Percentiles rank a stretch among this genome's conserved stretches.
These are phyloP conservation scores for Rousettus leschenaultii DNA, from an alignment of 2,113 vertebrate species.

Conservation along the genomic window DNA sequence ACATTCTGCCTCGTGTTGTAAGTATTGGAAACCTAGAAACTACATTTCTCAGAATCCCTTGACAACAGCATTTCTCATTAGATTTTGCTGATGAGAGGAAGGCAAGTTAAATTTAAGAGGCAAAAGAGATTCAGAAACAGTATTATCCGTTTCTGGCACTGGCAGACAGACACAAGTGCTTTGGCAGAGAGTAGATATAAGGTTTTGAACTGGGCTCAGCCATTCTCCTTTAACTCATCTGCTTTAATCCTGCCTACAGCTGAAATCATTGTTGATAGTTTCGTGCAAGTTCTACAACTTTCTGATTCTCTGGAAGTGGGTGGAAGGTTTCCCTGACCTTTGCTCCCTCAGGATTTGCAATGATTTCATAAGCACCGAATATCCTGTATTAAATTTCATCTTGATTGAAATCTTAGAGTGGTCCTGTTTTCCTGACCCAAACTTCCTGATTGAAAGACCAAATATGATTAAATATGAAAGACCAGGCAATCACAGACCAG, in stretches of 20 bases:
- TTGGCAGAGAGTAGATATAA: not conserved
- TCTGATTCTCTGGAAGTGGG: not conserved
- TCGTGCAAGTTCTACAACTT: not conserved
- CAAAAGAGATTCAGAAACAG: not conserved
- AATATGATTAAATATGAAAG: not conserved
- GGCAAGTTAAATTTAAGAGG: not conserved
- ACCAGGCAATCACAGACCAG: not conserved
- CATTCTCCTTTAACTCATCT: not conserved
- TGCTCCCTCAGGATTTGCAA: not conserved
- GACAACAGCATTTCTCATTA: not conserved
- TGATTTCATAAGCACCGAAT: not conserved
- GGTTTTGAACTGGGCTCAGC: not conserved
- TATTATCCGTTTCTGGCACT: not conserved
- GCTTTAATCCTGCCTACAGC: not conserved
- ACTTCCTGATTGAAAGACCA: not conserved
- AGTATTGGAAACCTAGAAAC: not conserved
- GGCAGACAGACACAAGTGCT: not conserved
- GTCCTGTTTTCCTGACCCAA: not conserved
- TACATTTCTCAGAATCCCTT: not conserved
- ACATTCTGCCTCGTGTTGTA: not conserved
- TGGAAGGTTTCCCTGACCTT: not conserved
- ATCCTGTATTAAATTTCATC: not conserved
- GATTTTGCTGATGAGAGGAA: not conserved
- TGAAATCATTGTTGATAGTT: not conserved
- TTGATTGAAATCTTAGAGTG: not conserved